These are phyloP conservation scores for Phataginus tricuspis DNA, from an alignment of 2,797 vertebrate genomes.

Conservation along the genomic window DNA sequence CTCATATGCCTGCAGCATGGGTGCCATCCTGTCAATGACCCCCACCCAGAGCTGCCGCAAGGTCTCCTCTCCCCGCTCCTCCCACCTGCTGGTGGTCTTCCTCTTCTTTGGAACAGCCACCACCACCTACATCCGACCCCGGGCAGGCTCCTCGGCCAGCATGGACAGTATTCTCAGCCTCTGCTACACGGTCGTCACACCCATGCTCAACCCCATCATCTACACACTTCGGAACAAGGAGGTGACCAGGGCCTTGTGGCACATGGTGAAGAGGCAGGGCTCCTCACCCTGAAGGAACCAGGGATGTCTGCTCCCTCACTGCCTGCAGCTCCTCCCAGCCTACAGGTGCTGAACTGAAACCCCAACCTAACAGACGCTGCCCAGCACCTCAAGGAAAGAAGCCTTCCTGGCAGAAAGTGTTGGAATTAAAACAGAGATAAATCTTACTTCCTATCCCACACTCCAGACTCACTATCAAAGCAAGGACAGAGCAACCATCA, in stretches of 20 bases:
- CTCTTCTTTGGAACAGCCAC: constrained; percentile 72
- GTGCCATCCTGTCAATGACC: constrained; percentile 79
- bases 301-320: background rate
- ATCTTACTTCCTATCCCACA: background rate
- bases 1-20: constrained; percentile 82
- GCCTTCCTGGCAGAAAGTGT: background rate
- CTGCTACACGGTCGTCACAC: constrained; percentile 72
- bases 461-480: background rate
- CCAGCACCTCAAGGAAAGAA: background rate
- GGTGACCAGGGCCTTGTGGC: constrained; percentile 39
- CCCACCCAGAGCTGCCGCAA: constrained; percentile 77
- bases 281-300: background rate
- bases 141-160: background rate
- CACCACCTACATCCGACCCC: constrained; percentile 68
- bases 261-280: constrained; percentile 14
- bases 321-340: background rate
- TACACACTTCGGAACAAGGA: constrained; percentile 75
- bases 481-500: too few species aligned
- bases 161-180: constrained; percentile 66
- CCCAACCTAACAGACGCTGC: background rate
- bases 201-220: constrained; percentile 76
- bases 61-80: constrained; percentile 83
- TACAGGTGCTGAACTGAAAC: background rate
- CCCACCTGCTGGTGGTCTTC: constrained; percentile 67
- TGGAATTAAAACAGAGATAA: background rate